Conservation (phyloP, 2,797 vertebrate genomes). For the Acipenser oxyrinchus region DNA sequence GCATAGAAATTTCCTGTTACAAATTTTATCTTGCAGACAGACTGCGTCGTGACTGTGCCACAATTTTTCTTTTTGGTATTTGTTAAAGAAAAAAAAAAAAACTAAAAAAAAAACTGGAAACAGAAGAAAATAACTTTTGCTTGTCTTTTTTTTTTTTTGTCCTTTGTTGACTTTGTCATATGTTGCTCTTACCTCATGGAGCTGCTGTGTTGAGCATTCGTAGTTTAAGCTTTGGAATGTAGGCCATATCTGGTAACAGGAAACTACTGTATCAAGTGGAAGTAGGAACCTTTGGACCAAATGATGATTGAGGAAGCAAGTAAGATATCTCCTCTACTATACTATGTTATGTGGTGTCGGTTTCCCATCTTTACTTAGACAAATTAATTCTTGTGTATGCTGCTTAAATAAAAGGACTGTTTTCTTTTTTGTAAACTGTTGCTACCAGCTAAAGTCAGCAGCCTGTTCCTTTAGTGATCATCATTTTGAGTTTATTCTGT, state of each 20-base stretch:
- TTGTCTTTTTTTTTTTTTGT: neutral
- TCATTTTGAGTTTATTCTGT: too few species aligned
- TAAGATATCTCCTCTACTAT: constrained; percentile 27
- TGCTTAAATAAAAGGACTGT: too few species aligned
- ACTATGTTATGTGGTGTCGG: too few species aligned
- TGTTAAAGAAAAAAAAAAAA: too few species aligned
- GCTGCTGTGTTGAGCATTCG: constrained; percentile 32
- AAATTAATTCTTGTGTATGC: too few species aligned
- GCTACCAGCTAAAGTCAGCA: too few species aligned
- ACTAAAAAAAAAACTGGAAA: too few species aligned
- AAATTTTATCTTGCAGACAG: constrained; percentile 41
- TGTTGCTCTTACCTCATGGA: neutral
- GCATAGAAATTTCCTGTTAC: constrained; percentile 43
- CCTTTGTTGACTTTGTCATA: neutral
- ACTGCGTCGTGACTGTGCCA: constrained; percentile 4
- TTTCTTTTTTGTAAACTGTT: too few species aligned
- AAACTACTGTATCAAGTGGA: constrained; percentile 13
- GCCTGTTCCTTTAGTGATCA: too few species aligned
- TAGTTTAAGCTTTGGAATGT: constrained; percentile 33
- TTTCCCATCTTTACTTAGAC: too few species aligned
- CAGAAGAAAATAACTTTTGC: too few species aligned
- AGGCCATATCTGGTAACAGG: constrained; percentile 29
- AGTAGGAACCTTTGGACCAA: constrained; percentile 26
- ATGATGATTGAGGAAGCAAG: constrained; percentile 47
- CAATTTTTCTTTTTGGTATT: too few species aligned